These are phyloP conservation scores for Zenarchopterus dispar DNA, from an alignment of 2,797 vertebrate species.

Conservation along the genomic window DNA sequence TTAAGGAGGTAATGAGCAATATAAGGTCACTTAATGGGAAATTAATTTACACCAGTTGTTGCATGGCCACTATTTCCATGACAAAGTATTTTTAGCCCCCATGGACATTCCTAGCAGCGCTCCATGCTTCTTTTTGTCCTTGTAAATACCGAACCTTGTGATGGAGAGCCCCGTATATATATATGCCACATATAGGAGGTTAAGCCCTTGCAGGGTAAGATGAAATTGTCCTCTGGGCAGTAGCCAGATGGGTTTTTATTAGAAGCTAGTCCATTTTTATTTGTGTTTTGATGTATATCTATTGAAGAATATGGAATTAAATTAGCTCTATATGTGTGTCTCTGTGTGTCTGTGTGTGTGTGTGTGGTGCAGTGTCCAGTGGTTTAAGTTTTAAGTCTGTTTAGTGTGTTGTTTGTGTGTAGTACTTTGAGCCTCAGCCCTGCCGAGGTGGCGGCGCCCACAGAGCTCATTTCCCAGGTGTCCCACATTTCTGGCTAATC, in stretches of 20 bases:
- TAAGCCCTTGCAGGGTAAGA: conserved; percentile 44
- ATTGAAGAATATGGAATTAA: conserved; percentile 49
- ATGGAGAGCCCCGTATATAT: conserved; percentile 48
- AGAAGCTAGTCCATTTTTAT: conserved; percentile 54
- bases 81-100: conserved; percentile 63
- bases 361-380: conserved; percentile 7
- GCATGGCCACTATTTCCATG: conserved; percentile 57
- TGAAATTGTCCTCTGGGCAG: conserved; percentile 66
- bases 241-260: conserved; percentile 57
- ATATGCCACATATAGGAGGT: conserved; percentile 53
- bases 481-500: conserved; percentile 82
- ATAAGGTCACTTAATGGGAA: conserved; percentile 61
- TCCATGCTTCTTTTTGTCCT: conserved; percentile 58
- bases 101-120: conserved; percentile 48
- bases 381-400: conserved; percentile 11
- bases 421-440: conserved; percentile 22
- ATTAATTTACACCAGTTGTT: conserved; percentile 67
- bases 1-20: conserved; percentile 57
- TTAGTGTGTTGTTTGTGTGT: conserved; percentile 20
- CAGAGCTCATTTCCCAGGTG: conserved; percentile 81
- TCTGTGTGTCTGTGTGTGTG: conserved; percentile 3
- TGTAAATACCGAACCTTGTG: conserved; percentile 61
- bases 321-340: conserved; percentile 17
- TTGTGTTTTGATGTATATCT: conserved; percentile 55
- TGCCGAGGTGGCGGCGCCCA: conserved; percentile 38